Evolutionary conservation across 2,797 vertebrate genomes (phyloP), one percentile per base, ranked within the genome.

Genomic region (Sandelia bainsii): DNA sequence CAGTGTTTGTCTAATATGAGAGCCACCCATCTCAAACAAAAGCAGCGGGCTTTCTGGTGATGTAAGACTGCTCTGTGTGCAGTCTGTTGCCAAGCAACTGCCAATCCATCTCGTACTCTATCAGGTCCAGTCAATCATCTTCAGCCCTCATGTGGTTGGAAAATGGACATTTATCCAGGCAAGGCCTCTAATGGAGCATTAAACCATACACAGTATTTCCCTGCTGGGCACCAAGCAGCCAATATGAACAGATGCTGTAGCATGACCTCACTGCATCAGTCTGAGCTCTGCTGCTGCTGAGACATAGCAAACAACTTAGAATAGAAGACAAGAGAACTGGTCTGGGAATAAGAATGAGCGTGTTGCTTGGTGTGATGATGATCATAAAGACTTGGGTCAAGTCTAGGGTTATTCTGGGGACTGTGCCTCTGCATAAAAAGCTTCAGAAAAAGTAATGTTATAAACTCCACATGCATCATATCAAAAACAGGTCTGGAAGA

Each of bases 151-250:
- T 82, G 81, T 70, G 84, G 87, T 69, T 64, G 69, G 81, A 90
- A 90, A 93, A 87, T 87, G 87, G 89, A 91, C 86, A 89, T 85
- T 93, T 90, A 89, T 83, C 72, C 59, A 77, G 64, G 69, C 79
- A 91, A 85, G 76, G 80, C 73, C 83, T 91, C 90, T 94, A 93
- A 94, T 94, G 92, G 92, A 89, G 83, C 91, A 89, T 85, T 86
- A 92, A 90, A 82, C 45, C 52, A 32, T 19, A 63, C 71, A 73
- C 20, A n/a, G 29, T 89, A 82, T 88, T 84, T 78, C 87, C 82
- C 79, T 54, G 67, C 79, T 86, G 87, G 85, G 73, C 75, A 65
- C 74, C 62, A 59, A 80, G 66, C 63, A 59, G 73, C 58, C 72
- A 48, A 67, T 69, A 80, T 80, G 78, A 68, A 64, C 75, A 78